phyloP scores from a whole-genome alignment of 2,797 vertebrate species.

The Epinephelus awoara region DNA sequence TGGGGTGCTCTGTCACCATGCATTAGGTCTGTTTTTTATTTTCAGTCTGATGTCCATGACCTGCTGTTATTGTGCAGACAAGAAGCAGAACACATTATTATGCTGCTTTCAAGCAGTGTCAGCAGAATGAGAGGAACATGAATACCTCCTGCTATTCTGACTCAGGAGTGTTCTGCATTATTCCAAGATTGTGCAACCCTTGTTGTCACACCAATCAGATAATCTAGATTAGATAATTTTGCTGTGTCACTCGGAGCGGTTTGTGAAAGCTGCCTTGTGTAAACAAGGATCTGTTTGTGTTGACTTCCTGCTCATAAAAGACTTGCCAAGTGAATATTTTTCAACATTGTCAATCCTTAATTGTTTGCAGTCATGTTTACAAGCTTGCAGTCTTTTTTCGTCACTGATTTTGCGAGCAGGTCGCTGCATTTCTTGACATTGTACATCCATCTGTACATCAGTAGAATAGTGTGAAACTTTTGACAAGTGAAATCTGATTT shows the following conservation, averaged over 20 bases:
- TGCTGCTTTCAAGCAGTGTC: neutral
- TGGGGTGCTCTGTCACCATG: neutral
- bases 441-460: neutral
- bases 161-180: conserved; percentile 4
- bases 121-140: neutral
- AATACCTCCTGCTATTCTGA: neutral
- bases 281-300: neutral
- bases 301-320: neutral
- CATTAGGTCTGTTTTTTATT: neutral
- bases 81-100: neutral
- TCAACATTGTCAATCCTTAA: neutral
- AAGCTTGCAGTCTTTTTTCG: no score
- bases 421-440: neutral
- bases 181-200: conserved; percentile 1
- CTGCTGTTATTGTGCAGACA: neutral
- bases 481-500: neutral
- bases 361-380: neutral
- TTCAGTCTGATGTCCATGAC: neutral
- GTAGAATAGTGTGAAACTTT: neutral
- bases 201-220: neutral
- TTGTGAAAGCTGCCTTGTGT: neutral
- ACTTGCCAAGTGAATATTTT: no score
- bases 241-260: neutral
- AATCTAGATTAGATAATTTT: neutral
- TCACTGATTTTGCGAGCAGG: neutral